Evolutionary conservation across 2,888 invertebrate genomes (phyloP), one percentile per base, ranked within the genome.

Genomic region (Patella caerulea): DNA sequence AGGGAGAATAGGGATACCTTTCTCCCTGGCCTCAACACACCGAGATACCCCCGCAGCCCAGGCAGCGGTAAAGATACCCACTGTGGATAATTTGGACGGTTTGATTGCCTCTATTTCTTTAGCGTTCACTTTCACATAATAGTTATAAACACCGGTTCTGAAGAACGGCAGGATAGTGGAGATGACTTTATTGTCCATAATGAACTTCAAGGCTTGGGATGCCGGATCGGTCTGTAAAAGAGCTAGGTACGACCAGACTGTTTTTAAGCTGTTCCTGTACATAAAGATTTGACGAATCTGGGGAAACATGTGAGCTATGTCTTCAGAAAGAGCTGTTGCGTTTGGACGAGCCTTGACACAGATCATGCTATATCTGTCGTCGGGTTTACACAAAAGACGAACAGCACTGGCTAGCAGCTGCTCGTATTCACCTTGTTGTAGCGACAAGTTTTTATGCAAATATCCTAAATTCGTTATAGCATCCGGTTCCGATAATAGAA

Each of bases 241-340:
- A 19, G 84, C 86, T n/a, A 89, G 82, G 72, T 83, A 86, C 2
- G 88, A 87, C 29, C 85, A 81, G 11, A 89, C 83, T 2, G 87
- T 87, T 34, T 88, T 87, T 2, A 88, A 79, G 73, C 88, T 88
- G 81, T 89, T 88, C 65, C 88, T 78, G 80, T 89, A 89, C 65
- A 88, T 82, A 77, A 87, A 89, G 9, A 89, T 79, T 73, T 88
- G 86, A 69, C 85, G 82, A 24, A 88, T 85, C 12, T 83, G 83
- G 5, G 88, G 89, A 65, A 88, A 85, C 17, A 83, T 78, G 71
- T 80, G 82, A 53, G 84, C 84, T 9, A 89, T 84, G 76, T 86
- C 86, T 74, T 82, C 84, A n/a, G 88, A 83, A 72, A 86, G 85
- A 5, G 83, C 80, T n/a, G 86, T 86, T 76, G 86, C 83, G 71